Evolutionary conservation across 2,888 invertebrate genomes (phyloP).

Genomic region (Oxyscelio sp.): DNA sequence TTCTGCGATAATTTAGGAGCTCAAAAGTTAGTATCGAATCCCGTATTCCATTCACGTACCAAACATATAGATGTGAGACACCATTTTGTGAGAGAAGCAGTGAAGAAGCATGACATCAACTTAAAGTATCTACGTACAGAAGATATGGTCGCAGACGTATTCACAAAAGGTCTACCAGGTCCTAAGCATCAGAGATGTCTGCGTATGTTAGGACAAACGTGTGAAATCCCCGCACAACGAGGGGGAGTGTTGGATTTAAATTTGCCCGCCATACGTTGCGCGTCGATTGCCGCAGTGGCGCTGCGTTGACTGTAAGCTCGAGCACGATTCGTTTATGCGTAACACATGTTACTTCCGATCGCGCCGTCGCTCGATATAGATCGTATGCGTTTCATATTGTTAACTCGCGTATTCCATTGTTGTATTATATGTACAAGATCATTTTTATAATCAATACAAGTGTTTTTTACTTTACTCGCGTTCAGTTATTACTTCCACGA

Average conservation of each 20-base stretch:
- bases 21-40: neutral
- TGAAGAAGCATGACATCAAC: neutral
- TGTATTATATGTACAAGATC: too few relatives aligned
- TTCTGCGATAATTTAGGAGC: neutral
- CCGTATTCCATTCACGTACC: neutral
- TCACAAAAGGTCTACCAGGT: slow-evolving; percentile 4
- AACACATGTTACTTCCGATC: too few relatives aligned
- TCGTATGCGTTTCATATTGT: too few relatives aligned
- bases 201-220: neutral
- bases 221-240: neutral
- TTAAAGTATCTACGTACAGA: neutral
- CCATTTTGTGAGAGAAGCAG: slow-evolving; percentile 10
- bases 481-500: too few relatives aligned
- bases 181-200: neutral
- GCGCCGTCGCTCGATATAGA: too few relatives aligned
- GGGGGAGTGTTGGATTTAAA: slow-evolving; percentile 17
- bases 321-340: too few relatives aligned
- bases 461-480: too few relatives aligned
- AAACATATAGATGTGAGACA: slow-evolving; percentile 22
- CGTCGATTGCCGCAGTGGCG: neutral
- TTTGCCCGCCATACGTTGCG: neutral
- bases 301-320: neutral
- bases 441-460: too few relatives aligned
- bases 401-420: too few relatives aligned
- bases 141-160: neutral